Percentiles rank a stretch among this genome's conserved stretches.
phyloP scores from a whole-genome alignment of 2,797 vertebrate species.

The Ctenopoma multispine region DNA sequence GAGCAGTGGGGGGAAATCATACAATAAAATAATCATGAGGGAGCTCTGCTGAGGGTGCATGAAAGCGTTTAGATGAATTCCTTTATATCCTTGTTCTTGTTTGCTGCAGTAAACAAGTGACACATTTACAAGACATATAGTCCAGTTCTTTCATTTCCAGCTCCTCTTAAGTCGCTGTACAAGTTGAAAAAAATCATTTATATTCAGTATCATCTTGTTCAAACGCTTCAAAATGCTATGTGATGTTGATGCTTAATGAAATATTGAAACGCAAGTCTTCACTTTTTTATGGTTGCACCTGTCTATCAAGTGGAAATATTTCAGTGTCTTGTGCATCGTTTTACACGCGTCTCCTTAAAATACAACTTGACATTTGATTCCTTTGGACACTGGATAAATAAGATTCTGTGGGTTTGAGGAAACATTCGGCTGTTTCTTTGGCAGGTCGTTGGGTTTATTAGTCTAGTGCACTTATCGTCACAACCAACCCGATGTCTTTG shows the following conservation, averaged over 20 bases:
- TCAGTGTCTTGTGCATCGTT: not conserved
- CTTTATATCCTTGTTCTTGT: constrained; percentile 21
- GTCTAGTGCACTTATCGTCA: not conserved
- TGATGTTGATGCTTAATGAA: not conserved
- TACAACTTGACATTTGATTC: constrained; percentile 5
- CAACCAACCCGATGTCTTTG: not conserved
- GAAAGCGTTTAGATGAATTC: constrained; percentile 22
- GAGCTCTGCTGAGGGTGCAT: constrained; percentile 29
- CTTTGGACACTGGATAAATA: not conserved
- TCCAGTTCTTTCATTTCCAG: not conserved
- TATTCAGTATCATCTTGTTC: not conserved
- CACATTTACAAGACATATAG: not conserved
- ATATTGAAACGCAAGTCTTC: too few species aligned
- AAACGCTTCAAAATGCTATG: not conserved
- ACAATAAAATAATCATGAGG: constrained; percentile 60
- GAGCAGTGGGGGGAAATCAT: not conserved
- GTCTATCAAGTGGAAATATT: not conserved
- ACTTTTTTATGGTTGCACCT: not conserved
- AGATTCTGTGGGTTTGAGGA: constrained; percentile 4
- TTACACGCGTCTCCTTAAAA: not conserved
- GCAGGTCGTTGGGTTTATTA: constrained; percentile 4
- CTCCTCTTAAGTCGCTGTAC: not conserved
- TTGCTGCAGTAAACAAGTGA: constrained; percentile 23
- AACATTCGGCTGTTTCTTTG: not conserved
- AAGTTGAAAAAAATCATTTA: not conserved